Percentiles rank a stretch among this genome's conserved stretches.
Conservation (phyloP, 2,797 vertebrate species). For the Oreochromis mossambicus region DNA sequence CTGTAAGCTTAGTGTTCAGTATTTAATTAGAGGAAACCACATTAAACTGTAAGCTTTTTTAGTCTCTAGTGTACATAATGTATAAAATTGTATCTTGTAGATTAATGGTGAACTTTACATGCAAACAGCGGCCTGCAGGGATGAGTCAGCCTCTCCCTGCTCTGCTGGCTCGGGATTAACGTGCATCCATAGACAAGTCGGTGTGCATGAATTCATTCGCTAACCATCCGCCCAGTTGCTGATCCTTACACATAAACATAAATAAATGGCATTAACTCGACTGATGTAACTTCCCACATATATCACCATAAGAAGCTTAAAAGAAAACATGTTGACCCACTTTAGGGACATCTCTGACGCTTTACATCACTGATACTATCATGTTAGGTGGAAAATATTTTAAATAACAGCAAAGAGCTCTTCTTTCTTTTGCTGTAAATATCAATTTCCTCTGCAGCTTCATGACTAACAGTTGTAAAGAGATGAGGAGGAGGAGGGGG, state of each 20-base stretch:
- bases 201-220: background rate
- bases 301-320: background rate
- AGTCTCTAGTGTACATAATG: background rate
- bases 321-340: background rate
- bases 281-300: background rate
- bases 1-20: background rate
- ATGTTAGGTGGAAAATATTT: rapidly evolving
- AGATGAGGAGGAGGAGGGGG: background rate
- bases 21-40: background rate
- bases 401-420: background rate
- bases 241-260: background rate
- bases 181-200: background rate
- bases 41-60: background rate
- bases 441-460: background rate
- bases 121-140: background rate
- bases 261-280: background rate
- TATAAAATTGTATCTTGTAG: background rate
- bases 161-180: background rate
- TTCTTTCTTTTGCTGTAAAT: background rate
- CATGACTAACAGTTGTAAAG: background rate
- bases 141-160: background rate
- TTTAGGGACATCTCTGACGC: background rate
- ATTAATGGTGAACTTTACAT: background rate
- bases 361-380: too few species aligned
- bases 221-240: background rate